phyloP scores from a whole-genome alignment of 2,888 invertebrate genomes.

The Sinodicranocentrus sp. region DNA sequence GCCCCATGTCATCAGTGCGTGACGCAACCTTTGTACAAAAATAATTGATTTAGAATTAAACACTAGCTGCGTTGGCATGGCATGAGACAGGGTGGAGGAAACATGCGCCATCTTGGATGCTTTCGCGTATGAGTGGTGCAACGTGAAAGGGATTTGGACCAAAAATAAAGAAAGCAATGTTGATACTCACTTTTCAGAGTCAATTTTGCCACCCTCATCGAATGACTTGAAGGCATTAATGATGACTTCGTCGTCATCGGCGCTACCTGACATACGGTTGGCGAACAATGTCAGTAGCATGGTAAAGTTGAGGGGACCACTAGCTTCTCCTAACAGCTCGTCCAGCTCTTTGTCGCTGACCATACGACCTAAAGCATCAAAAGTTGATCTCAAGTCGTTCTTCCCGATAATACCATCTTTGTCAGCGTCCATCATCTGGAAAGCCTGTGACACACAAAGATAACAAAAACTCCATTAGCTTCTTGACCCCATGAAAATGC shows the following conservation, averaged over 20 bases:
- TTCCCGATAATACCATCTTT: slow-evolving; percentile 92
- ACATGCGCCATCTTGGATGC: neutral
- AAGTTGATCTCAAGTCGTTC: slow-evolving; percentile 93
- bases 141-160: neutral
- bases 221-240: slow-evolving; percentile 95
- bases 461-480: neutral
- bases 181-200: slow-evolving; percentile 85
- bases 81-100: no score
- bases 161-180: no score
- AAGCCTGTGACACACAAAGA: slow-evolving; percentile 83
- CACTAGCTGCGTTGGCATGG: no score
- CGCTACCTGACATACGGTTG: slow-evolving; percentile 92
- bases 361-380: slow-evolving; percentile 94
- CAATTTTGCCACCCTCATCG: slow-evolving; percentile 91
- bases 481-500: neutral
- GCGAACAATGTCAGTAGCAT: slow-evolving; percentile 95
- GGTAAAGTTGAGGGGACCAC: slow-evolving; percentile 97
- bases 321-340: slow-evolving; percentile 91
- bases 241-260: slow-evolving; percentile 93
- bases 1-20: slow-evolving; percentile 95
- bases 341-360: slow-evolving; percentile 94
- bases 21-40: slow-evolving; percentile 88
- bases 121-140: neutral
- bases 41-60: neutral
- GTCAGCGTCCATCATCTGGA: slow-evolving; percentile 97